Base-by-base conservation (phyloP, 1,140 invertebrate species). In the Patella vulgata region DNA sequence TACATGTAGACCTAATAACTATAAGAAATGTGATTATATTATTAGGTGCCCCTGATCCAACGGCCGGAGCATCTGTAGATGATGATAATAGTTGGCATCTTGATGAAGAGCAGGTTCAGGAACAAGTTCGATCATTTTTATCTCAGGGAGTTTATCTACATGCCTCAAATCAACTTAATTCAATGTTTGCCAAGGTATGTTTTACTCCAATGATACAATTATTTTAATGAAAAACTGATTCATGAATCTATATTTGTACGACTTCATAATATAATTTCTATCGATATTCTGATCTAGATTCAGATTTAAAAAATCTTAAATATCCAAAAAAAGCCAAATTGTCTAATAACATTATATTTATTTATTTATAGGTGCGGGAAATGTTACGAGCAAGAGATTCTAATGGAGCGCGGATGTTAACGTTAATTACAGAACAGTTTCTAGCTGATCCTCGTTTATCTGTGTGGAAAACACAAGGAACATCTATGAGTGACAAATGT, bases 351-450 rank as follows among this genome's bases (percentile, higher is more conserved):
- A 66, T 59, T 30, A 46, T 43, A 14, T 42, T 48, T 63, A 43
- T 53, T 61, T 36, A 54, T 46, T 69, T 63, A 28, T 55, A 92
- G 91, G 91, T 93, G 46, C 86, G 92, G 68, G 92, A 94, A 86
- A 94, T 94, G 92, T 83, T 94, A 21, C 84, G 91, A 57, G 91
- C 91, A 1, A 88, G 91, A 82, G 92, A 93, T 82, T 93, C 91
- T 1, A 94, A 94, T 83, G 92, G 92, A 68, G 90, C 92, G 57
- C 84, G 92, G 65, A 93, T 94, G 91, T 84, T 94, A 53, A 91
- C 91, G 60, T 84, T 93, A 61, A 94, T 94, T 79, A 94, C 92
- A n/a, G 91, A 94, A 84, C 92, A 94, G 87, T 94, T 94, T 85
- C 87, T 94, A 59, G 91, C 90, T 14, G 92, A 93, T 83, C 92